Base-by-base conservation (phyloP, 2,888 invertebrate genomes). In the Pammene fasciana region DNA sequence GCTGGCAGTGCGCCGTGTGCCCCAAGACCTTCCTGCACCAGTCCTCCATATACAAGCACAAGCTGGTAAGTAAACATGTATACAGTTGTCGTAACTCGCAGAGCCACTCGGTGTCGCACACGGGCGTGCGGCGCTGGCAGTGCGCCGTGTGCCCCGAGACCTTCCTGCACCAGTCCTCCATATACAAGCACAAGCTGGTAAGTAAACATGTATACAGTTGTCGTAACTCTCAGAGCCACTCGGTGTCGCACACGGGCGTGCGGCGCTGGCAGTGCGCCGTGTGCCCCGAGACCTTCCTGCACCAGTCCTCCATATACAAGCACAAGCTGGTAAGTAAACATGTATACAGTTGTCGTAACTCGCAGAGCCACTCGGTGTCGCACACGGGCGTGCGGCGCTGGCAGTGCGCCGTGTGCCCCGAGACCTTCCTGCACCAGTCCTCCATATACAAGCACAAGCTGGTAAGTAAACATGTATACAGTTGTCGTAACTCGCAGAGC, bases 11-110 rank as follows among this genome's bases (percentile, higher is more conserved):
- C 62, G 41, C 67, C 48, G 60, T 59, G 48, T 72, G 72, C 45
- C 68, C 71, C 18, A 72, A 72, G 59, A 68, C 72, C 5, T 72
- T 72, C 64, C 60, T 61, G 36, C 67, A 71, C 16, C 71, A 72
- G 52, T 60, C 72, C 1, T 71, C 72, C 9, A 65, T 72, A 9
- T 68, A 72, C 55, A 71, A 71, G 10, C 72, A 72, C 16, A 70
- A 70, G 9, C 46, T 70, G 68, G 68, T 70, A 6, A 52, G 55
- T 3, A 1, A 26, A 26, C 26, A n/a, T n/a, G n/a, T n/a, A n/a
- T n/a, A n/a, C n/a, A n/a, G n/a, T n/a, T n/a, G n/a, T n/a, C n/a
- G n/a, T n/a, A n/a, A n/a, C n/a, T n/a, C n/a, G n/a, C n/a, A n/a
- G n/a, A n/a, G n/a, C n/a, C n/a, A n/a, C n/a, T n/a, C n/a, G n/a